Conservation (phyloP, 2,113 vertebrate species). For the Oreotrochilus melanogaster region DNA sequence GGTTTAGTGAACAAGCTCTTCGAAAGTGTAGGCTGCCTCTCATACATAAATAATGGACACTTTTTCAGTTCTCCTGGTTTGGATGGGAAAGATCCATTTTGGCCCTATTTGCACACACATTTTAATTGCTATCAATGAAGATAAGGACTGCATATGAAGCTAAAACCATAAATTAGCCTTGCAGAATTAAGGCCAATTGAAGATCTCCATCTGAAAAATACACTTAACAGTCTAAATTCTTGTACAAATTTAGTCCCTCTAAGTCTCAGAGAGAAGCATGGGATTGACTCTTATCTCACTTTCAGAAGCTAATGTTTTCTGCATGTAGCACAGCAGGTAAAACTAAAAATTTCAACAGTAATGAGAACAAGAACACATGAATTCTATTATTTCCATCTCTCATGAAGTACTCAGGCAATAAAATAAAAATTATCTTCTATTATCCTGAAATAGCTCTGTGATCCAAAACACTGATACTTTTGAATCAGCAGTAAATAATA, state of each 20-base stretch:
- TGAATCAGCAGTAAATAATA: neutral
- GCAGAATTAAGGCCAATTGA: neutral
- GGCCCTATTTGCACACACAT: neutral
- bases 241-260: neutral
- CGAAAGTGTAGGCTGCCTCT: neutral
- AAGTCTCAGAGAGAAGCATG: neutral
- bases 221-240: neutral
- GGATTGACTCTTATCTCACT: neutral
- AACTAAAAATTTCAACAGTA: neutral
- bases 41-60: neutral
- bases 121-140: neutral
- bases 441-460: neutral
- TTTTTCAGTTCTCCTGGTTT: neutral
- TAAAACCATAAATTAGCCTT: neutral
- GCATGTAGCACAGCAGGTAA: neutral
- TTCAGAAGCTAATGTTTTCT: neutral
- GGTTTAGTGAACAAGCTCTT: neutral
- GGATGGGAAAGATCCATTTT: neutral
- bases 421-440: neutral
- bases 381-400: neutral
- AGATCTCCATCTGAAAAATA: neutral
- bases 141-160: neutral
- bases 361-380: neutral
- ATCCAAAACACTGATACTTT: neutral
- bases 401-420: neutral